These are phyloP conservation scores for Chloroceryle aenea DNA, from an alignment of 2,113 vertebrate genomes.

Conservation along the genomic window DNA sequence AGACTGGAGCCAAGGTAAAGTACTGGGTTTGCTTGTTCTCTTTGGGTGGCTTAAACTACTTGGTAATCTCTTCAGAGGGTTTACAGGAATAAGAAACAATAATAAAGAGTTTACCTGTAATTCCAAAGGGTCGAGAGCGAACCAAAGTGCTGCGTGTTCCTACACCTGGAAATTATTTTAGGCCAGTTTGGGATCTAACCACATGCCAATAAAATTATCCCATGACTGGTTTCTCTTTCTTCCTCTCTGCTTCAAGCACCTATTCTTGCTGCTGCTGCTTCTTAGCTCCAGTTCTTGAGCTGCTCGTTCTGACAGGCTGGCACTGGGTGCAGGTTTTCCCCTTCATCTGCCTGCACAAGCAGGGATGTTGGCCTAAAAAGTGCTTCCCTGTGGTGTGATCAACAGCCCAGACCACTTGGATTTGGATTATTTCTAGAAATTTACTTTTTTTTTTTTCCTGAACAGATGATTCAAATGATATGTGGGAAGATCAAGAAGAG, in stretches of 20 bases:
- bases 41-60: not conserved
- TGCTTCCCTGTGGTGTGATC: accelerated
- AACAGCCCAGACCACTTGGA: not conserved
- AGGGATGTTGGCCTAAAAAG: not conserved
- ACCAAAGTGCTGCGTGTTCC: not conserved
- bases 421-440: not conserved
- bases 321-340: not conserved
- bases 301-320: not conserved
- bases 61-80: not conserved
- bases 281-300: not conserved
- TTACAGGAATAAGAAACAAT: not conserved
- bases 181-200: not conserved
- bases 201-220: not conserved
- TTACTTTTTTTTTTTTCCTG: not conserved
- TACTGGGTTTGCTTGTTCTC: not conserved
- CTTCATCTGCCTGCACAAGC: not conserved
- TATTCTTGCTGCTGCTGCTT: not conserved
- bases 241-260: not conserved
- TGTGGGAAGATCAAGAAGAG: conserved; percentile 95
- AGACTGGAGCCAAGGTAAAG: conserved; percentile 91
- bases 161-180: not conserved
- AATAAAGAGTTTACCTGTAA: not conserved
- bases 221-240: not conserved
- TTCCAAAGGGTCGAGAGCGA: not conserved
- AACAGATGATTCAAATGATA: conserved; percentile 88